A percentile compares a stretch with the other conserved stretches of the same genome.
Conservation (phyloP, 2,113 vertebrate genomes). For the Bos taurus region ARS-UCD2.0 NC_037334.1:95810001-95810500, state of each 20-base stretch:
- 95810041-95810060: not conserved
- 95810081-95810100: not conserved
- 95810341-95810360: not conserved
- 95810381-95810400: not conserved
- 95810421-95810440: rapidly evolving
- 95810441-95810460: rapidly evolving
- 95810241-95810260: not conserved
- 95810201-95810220: not conserved
- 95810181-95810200: not conserved
- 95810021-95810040: not conserved
- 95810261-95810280: not conserved
- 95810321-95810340: not conserved
- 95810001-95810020: not conserved
- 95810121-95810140: not conserved
- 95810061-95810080: not conserved
- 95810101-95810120: not conserved
- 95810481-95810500: rapidly evolving
- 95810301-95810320: not conserved
- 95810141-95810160: not conserved
- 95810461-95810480: rapidly evolving
- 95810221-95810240: not conserved
- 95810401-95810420: not conserved
- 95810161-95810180: not conserved
- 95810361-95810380: not conserved
- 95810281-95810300: not conserved